Percentiles rank a stretch among this genome's conserved stretches.
Evolutionary conservation across 2,888 invertebrate species (phyloP).

Genomic region (Dynastes grantii): DNA sequence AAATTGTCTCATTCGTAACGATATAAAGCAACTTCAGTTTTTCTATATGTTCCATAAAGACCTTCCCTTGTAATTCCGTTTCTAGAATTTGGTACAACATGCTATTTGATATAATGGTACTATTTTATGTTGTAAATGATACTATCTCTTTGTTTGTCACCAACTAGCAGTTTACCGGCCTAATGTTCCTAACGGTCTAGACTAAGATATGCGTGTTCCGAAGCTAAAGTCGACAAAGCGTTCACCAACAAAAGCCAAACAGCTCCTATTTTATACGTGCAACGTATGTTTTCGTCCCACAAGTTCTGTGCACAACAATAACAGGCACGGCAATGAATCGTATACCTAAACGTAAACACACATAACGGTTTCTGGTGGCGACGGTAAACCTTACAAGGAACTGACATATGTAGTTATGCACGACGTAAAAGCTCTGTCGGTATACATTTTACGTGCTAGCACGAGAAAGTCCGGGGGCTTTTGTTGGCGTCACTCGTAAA

Average conservation of each 20-base stretch:
- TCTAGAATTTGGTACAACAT: not conserved
- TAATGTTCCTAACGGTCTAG: not conserved
- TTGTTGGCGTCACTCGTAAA: not conserved
- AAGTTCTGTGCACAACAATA: conserved; percentile 1
- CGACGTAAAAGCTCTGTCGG: not conserved
- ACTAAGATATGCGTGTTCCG: conserved; percentile 64
- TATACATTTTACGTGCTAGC: not conserved
- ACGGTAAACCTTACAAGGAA: not conserved
- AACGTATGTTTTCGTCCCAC: not conserved
- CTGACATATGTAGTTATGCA: not conserved
- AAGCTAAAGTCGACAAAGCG: conserved; percentile 10
- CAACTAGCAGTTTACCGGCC: not conserved
- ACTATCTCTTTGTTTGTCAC: not conserved
- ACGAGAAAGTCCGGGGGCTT: not conserved
- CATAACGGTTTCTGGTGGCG: not conserved
- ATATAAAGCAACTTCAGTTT: too few relatives aligned
- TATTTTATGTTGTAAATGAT: not conserved
- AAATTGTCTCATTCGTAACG: too few relatives aligned
- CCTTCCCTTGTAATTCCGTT: too few relatives aligned
- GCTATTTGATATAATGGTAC: not conserved
- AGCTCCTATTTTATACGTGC: conserved; percentile 20
- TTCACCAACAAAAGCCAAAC: conserved; percentile 22
- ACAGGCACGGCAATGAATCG: conserved; percentile 16
- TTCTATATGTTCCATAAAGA: too few relatives aligned
- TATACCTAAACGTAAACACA: not conserved